Evolutionary conservation across 2,888 invertebrate species (phyloP).

Genomic region (Coleophora flavipennella): DNA sequence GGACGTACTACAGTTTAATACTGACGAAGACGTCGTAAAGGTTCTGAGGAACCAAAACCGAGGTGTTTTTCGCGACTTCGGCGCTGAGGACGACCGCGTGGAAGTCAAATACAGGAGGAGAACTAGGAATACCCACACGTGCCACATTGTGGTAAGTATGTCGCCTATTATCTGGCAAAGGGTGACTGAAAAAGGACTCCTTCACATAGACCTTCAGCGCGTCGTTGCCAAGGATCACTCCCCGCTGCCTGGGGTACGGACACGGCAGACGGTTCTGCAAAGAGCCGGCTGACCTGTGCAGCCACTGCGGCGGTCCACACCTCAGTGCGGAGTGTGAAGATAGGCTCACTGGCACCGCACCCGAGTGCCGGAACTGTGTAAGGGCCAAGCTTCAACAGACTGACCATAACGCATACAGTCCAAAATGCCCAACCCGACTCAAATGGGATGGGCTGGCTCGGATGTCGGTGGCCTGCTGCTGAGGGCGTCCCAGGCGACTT

Average conservation of each 20-base stretch:
- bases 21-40: no score
- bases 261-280: neutral
- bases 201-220: neutral
- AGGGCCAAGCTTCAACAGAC: neutral
- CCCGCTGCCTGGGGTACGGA: neutral
- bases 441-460: constrained; percentile 12
- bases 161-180: no score
- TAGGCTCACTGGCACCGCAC: neutral
- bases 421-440: neutral
- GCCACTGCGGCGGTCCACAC: neutral
- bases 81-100: no score
- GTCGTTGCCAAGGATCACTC: neutral
- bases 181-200: neutral
- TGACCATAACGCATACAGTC: neutral
- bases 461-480: neutral
- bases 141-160: no score
- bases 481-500: no score
- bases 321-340: neutral
- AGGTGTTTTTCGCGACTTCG: no score
- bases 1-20: no score
- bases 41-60: no score
- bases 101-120: no score
- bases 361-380: neutral
- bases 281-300: neutral
- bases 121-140: no score